Evolutionary conservation across 2,797 vertebrate species (phyloP), one percentile per base, ranked within the genome.

Genomic region (Peromyscus eremicus): DNA sequence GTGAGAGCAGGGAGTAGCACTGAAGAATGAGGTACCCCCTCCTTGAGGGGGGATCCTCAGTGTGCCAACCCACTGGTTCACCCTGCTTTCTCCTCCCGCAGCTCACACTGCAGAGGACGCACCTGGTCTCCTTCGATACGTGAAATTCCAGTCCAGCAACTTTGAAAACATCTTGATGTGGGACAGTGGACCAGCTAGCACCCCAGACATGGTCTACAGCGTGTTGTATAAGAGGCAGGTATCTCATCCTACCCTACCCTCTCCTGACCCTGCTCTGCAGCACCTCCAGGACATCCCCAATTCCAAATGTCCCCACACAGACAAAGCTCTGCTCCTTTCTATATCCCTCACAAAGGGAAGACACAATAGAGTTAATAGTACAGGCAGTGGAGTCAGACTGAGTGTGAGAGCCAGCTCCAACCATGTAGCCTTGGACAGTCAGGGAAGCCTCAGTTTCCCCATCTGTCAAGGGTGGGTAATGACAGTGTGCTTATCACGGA

Each of bases 141-240:
- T 89, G 81, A 91, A 40, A 8, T 99, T 99, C 97, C 97, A 95
- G 85, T 99, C 99, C 64, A 98, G 34, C 52, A 99, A 99, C 98
- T 99, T 99, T 80, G 98, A 99, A 85, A 99, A 98, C 97, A 98
- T 98, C 97, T 97, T 99, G 96, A 98, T 83, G 0, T 99, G 99
- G 99, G 97, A 98, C 57, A 89, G 91, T 0, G 92, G 89, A 16
- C 96, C 76, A 3, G 94, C 97, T 2, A 73, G 79, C 34, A 14
- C 93, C 9, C 88, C 96, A 3, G 98, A 95, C 97, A 98, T 95
- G 0, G 75, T 98, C 43, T 99, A 98, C 94, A 98, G 98, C 2
- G 98, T 99, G 27, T 97, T 98, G 0, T 99, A 99, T 27, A 99
- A 98, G 96, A 98, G 43, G 99, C 98, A 98, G 49, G 97, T 57